Evolutionary conservation across 2,113 vertebrate genomes (phyloP).

Genomic region (Anhinga anhinga): DNA sequence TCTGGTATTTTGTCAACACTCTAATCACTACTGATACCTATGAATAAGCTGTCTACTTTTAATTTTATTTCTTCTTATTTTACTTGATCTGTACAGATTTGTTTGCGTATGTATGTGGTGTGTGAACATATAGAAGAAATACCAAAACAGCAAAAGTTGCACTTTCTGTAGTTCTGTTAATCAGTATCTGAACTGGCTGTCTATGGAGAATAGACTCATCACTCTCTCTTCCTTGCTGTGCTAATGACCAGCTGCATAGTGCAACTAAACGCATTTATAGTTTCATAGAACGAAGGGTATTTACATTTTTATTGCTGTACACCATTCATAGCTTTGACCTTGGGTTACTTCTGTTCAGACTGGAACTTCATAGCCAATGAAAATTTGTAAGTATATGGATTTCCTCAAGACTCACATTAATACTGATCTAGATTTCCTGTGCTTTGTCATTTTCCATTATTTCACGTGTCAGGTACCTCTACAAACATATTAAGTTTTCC

Average conservation of each 20-base stretch:
- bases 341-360: conserved; percentile 15
- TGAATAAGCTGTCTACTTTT: background rate
- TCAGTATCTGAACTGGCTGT: background rate
- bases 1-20: background rate
- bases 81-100: background rate
- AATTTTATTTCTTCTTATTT: background rate
- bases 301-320: conserved; percentile 68
- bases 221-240: background rate
- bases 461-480: background rate
- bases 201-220: background rate
- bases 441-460: conserved; percentile 49
- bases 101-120: background rate
- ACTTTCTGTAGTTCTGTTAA: background rate
- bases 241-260: background rate
- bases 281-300: conserved; percentile 22
- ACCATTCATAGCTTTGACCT: conserved; percentile 27
- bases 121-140: background rate
- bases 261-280: background rate
- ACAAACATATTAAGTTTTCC: background rate
- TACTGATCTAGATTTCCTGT: background rate
- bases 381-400: background rate
- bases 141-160: background rate
- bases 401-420: background rate
- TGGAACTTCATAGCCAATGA: conserved; percentile 2
- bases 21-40: background rate